Evolutionary conservation across 1,140 invertebrate genomes (phyloP).

Genomic region (Drosophila bifasciata): DNA sequence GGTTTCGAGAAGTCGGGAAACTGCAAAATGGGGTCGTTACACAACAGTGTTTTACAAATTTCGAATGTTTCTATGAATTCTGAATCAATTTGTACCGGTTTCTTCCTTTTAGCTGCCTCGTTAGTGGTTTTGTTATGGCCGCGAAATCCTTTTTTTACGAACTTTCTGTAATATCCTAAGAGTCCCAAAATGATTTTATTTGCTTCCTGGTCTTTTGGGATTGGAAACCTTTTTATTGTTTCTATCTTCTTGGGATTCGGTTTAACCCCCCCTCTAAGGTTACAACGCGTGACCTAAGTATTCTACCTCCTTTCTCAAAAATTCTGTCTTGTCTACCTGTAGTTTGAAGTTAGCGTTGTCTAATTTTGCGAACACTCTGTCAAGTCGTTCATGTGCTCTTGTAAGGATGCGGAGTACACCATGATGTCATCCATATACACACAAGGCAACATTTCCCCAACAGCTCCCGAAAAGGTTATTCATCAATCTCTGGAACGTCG

Average conservation of each 20-base stretch:
- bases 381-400: constrained; percentile 54
- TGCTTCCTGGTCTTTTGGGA: constrained; percentile 39
- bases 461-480: constrained; percentile 22
- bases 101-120: constrained; percentile 16
- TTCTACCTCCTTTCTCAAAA: constrained; percentile 20
- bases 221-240: constrained; percentile 45
- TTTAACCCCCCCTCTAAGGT: constrained; percentile 3
- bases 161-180: constrained; percentile 34
- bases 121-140: constrained; percentile 33
- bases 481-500: constrained; percentile 4
- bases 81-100: neutral
- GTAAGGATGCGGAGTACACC: constrained; percentile 49
- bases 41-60: constrained; percentile 19
- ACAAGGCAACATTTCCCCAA: constrained; percentile 37
- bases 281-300: constrained; percentile 60
- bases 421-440: constrained; percentile 54
- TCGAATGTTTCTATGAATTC: constrained; percentile 2
- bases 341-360: no score
- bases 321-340: neutral
- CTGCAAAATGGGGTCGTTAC: constrained; percentile 34
- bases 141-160: constrained; percentile 53
- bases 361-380: no score
- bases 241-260: constrained; percentile 10
- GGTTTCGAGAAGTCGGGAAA: constrained; percentile 49
- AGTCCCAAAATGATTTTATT: constrained; percentile 58